Evolutionary conservation across 1,140 invertebrate genomes (phyloP).

Genomic region (Drosophila setifemur): DNA sequence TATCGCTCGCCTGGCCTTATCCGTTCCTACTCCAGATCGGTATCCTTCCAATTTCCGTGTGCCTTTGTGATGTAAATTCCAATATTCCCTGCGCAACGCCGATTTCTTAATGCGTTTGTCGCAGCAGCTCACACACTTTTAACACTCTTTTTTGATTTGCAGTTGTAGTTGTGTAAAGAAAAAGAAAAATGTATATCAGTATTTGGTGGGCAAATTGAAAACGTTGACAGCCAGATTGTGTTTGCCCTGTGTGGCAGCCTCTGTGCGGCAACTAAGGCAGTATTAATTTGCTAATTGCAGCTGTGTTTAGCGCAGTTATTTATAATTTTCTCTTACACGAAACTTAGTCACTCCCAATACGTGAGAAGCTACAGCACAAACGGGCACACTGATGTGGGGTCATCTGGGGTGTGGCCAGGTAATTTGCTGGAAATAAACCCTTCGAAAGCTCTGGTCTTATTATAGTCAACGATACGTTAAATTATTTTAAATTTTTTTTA

Average conservation of each 20-base stretch:
- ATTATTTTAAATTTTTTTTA: too few species aligned
- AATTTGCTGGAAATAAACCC: too few species aligned
- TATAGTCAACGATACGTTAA: too few species aligned
- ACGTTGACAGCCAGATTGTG: background rate
- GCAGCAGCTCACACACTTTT: constrained; percentile 69
- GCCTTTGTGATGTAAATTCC: constrained; percentile 63
- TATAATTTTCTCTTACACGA: constrained; percentile 72
- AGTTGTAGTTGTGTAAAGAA: constrained; percentile 74
- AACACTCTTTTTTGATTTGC: constrained; percentile 66
- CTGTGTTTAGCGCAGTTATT: constrained; percentile 57
- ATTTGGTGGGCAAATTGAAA: constrained; percentile 22
- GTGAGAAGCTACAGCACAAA: too few species aligned
- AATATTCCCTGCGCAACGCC: constrained; percentile 73
- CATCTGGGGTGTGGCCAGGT: too few species aligned
- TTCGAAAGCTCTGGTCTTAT: too few species aligned
- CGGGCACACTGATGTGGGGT: constrained; percentile 43
- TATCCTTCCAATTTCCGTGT: constrained; percentile 26
- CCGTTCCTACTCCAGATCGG: constrained; percentile 31
- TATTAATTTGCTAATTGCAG: constrained; percentile 30
- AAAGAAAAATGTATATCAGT: constrained; percentile 70
- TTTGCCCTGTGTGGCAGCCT: background rate
- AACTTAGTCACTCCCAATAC: constrained; percentile 78
- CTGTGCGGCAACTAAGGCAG: constrained; percentile 18
- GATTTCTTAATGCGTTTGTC: constrained; percentile 72
- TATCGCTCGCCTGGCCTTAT: constrained; percentile 37